These are phyloP conservation scores for Catonia carolina DNA, from an alignment of 2,888 invertebrate species.

Conservation along the genomic window DNA sequence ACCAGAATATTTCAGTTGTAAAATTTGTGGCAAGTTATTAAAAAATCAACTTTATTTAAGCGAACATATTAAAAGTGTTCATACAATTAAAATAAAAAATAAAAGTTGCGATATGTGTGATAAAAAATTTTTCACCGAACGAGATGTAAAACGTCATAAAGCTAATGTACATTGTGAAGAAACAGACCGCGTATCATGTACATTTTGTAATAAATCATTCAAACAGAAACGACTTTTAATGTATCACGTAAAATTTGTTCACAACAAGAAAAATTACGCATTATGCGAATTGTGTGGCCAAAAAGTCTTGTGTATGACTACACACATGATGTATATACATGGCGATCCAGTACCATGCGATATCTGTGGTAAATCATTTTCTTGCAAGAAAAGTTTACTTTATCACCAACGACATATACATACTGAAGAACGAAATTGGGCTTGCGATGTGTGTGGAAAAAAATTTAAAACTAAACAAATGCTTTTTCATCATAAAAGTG, in stretches of 20 bases:
- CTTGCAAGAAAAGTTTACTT: background rate
- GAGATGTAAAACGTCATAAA: background rate
- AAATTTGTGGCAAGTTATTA: background rate
- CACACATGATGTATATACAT: too few relatives aligned
- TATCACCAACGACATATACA: too few relatives aligned
- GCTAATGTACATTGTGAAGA: background rate
- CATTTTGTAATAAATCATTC: constrained; percentile 7
- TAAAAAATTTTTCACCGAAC: background rate
- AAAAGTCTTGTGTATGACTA: too few relatives aligned
- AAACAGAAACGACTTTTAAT: background rate
- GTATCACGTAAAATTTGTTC: too few relatives aligned
- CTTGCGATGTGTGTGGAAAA: background rate
- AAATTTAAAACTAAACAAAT: background rate
- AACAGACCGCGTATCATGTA: background rate
- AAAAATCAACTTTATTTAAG: background rate
- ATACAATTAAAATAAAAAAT: background rate
- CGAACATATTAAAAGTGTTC: background rate
- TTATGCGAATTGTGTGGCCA: background rate
- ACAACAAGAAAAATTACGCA: background rate
- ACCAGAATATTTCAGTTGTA: too few relatives aligned
- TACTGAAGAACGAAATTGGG: background rate
- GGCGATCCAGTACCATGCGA: background rate
- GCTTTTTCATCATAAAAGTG: background rate
- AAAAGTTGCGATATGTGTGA: background rate
- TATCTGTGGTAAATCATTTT: constrained; percentile 11